These are phyloP conservation scores for Diabrotica undecimpunctata DNA, from an alignment of 1,140 invertebrate genomes.

Conservation along the genomic window DNA sequence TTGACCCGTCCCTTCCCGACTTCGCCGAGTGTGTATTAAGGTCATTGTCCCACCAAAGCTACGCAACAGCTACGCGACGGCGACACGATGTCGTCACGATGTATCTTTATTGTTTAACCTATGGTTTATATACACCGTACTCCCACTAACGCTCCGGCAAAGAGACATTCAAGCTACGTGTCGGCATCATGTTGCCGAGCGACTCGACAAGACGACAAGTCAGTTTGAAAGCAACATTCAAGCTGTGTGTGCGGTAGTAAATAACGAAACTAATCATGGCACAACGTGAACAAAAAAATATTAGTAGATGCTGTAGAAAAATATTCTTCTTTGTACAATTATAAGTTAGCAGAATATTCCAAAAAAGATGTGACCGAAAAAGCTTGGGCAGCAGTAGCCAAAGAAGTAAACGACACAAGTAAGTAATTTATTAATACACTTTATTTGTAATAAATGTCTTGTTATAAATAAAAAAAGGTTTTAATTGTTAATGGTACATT, in stretches of 20 bases:
- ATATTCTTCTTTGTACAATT: constrained; percentile 34
- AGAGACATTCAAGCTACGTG: not conserved
- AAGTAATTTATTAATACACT: too few species aligned
- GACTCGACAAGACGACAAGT: not conserved
- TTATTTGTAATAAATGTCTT: too few species aligned
- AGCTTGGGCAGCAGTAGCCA: constrained; percentile 32
- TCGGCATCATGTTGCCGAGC: not conserved
- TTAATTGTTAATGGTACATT: too few species aligned
- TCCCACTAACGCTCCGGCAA: not conserved
- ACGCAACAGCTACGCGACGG: not conserved
- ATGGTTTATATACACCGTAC: constrained; percentile 6
- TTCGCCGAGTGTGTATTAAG: too few species aligned
- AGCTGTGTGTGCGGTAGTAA: constrained; percentile 14
- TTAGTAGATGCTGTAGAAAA: too few species aligned
- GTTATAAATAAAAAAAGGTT: too few species aligned
- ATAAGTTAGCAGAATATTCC: constrained; percentile 33
- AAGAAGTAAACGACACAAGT: constrained; percentile 29
- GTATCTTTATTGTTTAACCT: not conserved
- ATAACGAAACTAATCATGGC: too few species aligned
- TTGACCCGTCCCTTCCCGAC: too few species aligned
- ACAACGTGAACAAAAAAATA: too few species aligned
- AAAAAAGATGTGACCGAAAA: constrained; percentile 36
- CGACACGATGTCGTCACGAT: constrained; percentile 1
- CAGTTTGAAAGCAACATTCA: not conserved
- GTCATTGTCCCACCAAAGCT: not conserved